phyloP scores from a whole-genome alignment of 2,113 vertebrate genomes.

The Archocentrus centrarchus region DNA sequence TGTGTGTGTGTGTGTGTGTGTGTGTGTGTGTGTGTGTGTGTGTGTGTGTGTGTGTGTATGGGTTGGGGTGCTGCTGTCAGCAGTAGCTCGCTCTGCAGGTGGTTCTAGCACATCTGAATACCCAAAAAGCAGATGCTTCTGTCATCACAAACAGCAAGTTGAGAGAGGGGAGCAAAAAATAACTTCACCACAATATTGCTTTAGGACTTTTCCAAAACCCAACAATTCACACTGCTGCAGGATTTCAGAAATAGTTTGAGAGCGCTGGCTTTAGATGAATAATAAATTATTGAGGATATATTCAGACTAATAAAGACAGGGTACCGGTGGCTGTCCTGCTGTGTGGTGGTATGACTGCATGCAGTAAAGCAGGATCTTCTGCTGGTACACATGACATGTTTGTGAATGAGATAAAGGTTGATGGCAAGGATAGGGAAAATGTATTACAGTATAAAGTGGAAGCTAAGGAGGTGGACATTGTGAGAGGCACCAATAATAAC shows the following conservation, averaged over 20 bases:
- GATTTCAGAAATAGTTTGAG: slow-evolving; percentile 34
- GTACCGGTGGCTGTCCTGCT: slow-evolving; percentile 39
- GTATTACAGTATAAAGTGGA: not conserved
- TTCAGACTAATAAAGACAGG: slow-evolving; percentile 43
- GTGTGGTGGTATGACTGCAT: slow-evolving; percentile 48
- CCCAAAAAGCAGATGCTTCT: slow-evolving; percentile 57
- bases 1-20: not conserved
- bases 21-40: no score
- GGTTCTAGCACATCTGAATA: slow-evolving; percentile 58
- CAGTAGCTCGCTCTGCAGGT: slow-evolving; percentile 64
- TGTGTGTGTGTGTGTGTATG: not conserved
- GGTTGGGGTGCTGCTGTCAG: slow-evolving; percentile 49
- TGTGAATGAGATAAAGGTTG: slow-evolving; percentile 16
- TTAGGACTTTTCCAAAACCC: slow-evolving; percentile 45
- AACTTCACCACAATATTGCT: slow-evolving; percentile 36
- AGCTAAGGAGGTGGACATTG: slow-evolving; percentile 1
- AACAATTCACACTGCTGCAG: slow-evolving; percentile 17
- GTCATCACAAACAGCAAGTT: slow-evolving; percentile 66
- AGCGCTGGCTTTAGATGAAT: slow-evolving; percentile 47
- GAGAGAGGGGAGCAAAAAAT: slow-evolving; percentile 41
- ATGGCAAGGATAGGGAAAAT: slow-evolving; percentile 6
- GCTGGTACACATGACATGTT: slow-evolving; percentile 29
- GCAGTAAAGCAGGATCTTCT: slow-evolving; percentile 44
- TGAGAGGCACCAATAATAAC: not conserved
- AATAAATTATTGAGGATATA: slow-evolving; percentile 53